Evolutionary conservation across 2,797 vertebrate species (phyloP), one percentile per base, ranked within the genome.

Genomic region (Cebuella pygmaea): DNA sequence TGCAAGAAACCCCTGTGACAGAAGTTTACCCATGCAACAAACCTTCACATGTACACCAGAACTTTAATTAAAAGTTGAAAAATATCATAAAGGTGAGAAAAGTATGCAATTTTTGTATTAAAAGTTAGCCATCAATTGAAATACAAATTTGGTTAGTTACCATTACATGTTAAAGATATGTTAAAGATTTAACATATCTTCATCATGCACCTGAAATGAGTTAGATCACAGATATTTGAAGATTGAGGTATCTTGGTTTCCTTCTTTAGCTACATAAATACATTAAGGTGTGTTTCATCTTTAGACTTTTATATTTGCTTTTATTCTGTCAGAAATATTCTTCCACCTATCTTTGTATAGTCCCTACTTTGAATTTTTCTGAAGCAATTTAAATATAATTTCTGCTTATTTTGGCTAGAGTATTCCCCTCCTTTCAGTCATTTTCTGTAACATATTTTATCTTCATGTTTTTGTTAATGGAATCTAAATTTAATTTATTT

Each of bases 161-260:
- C 6, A 30, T 27, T 48, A 46, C 30, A 46, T 46, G 3, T 13
- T 84, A 79, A 90, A 76, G 50, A n/a, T n/a, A n/a, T n/a, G n/a
- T n/a, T n/a, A n/a, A 39, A 11, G 2, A 22, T 30, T 75, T 74
- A 24, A 4, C 39, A 4, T 52, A n/a, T 50, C 24, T 93, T 5
- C 17, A 0, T 52, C 14, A 46, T 46, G 22, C 1, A 52, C 30
- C 10, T 79, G 10, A 57, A 44, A 26, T 59, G 4, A 44, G 3
- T 5, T 59, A 50, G 19, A 67, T 64, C 82, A 41, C 3, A n/a
- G 0, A 1, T 46, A 50, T 83, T 59, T 90, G 3, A 80, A 41
- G 3, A 26, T 1, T 8, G 26, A 72, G 10, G 7, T 1, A 1
- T n/a, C 24, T 7, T 80, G 57, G 7, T 1, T 39, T 41, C 3